phyloP scores from a whole-genome alignment of 2,888 invertebrate genomes.

The Hoplodrina ambigua region DNA sequence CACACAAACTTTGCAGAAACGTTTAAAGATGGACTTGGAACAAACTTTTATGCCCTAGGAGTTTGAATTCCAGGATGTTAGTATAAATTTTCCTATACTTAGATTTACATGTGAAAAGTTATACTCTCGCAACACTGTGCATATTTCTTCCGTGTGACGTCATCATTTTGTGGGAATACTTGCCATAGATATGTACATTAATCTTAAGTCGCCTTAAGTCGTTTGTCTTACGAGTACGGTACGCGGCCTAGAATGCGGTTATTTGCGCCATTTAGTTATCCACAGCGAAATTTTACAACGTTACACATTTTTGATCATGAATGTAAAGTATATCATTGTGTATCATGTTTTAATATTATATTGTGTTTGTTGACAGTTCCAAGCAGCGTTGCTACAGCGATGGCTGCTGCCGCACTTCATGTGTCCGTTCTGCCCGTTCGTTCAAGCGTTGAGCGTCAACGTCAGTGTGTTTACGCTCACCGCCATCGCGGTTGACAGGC shows the following conservation, averaged over 20 bases:
- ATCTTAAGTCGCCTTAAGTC: background rate
- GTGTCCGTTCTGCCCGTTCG: conserved; percentile 97
- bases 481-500: conserved; percentile 96
- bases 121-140: too few species aligned
- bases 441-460: conserved; percentile 95
- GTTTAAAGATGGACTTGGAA: conserved; percentile 14
- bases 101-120: background rate
- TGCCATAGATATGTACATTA: background rate
- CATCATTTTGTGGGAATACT: conserved; percentile 12
- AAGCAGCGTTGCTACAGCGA: conserved; percentile 95
- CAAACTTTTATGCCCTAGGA: background rate
- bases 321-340: background rate
- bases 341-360: background rate
- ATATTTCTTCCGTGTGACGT: conserved; percentile 8
- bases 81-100: background rate
- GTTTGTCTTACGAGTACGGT: background rate
- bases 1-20: conserved; percentile 8
- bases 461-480: conserved; percentile 97
- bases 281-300: background rate
- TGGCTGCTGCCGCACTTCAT: conserved; percentile 96
- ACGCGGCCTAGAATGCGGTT: conserved; percentile 16
- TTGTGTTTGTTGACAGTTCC: conserved; percentile 91
- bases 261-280: background rate
- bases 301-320: background rate
- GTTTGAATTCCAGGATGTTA: conserved; percentile 3